phyloP scores from a whole-genome alignment of 2,113 vertebrate genomes.

The Tetrao urogallus region DNA sequence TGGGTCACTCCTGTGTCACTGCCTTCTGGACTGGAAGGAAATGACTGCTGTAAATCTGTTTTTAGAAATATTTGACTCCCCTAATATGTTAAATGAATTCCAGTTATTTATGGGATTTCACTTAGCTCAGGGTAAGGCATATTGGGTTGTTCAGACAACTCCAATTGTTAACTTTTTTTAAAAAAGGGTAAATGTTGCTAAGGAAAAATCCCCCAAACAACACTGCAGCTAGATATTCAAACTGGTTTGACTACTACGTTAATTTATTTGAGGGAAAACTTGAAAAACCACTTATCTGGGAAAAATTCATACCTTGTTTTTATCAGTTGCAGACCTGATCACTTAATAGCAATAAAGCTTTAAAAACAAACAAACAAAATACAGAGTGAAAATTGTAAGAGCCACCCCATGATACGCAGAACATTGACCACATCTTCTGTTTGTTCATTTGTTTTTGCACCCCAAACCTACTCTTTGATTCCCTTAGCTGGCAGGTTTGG shows the following conservation, averaged over 20 bases:
- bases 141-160: conserved; percentile 15
- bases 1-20: conserved; percentile 68
- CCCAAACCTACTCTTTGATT: not conserved
- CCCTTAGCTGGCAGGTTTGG: not conserved
- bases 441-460: not conserved
- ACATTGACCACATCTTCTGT: not conserved
- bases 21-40: conserved; percentile 69
- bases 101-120: conserved; percentile 69
- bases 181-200: not conserved
- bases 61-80: conserved; percentile 63
- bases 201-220: not conserved
- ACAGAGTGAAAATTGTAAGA: not conserved
- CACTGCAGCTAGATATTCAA: not conserved
- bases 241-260: not conserved
- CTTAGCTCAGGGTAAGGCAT: conserved; percentile 22
- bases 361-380: not conserved
- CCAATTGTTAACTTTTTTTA: conserved; percentile 1
- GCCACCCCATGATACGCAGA: not conserved
- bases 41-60: conserved; percentile 74
- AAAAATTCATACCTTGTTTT: not conserved
- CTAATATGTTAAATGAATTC: conserved; percentile 61
- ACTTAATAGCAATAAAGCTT: not conserved
- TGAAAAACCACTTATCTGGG: not conserved
- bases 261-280: not conserved
- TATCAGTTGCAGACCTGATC: not conserved